Base-by-base conservation (phyloP, 2,888 invertebrate genomes). In the Chymomyza caudatula region DNA sequence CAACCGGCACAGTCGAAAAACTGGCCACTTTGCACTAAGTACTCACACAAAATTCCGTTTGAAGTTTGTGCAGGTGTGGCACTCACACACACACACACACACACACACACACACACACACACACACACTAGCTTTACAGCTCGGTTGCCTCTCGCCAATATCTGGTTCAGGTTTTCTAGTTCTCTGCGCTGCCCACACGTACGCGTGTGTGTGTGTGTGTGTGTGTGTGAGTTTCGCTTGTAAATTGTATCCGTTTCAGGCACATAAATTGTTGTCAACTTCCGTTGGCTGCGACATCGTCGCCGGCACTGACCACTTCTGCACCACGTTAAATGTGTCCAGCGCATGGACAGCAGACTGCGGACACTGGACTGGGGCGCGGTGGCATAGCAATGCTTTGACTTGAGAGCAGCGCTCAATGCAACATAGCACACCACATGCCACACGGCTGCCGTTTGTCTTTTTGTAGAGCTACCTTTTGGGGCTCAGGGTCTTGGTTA, bases 241-340 rank as follows among this genome's bases (percentile, higher is more conserved):
- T 87, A 87, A 88, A 88, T 87, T 87, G 87, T 87, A 87, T 87
- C 87, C 88, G 86, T 87, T 87, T 86, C 85, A 74, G 78, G 81
- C 81, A 85, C 87, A 87, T 87, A 87, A 87, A 88, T 87, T 87
- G 88, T 86, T 87, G 88, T 88, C 87, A 88, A 87, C 87, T 88
- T 86, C 88, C 87, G 81, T 78, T 86, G 81, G 76, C 86, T 76
- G 76, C 81, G 86, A 84, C 86, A 83, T 71, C 78, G 86, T 73
- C 86, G 86, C 73, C 73, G 75, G 69, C 76, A 80, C 77, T 87
- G 86, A 79, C 87, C 86, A 86, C 79, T 86, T 75, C 78, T 75
- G 68, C 29, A 43, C 53, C 51, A 42, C 43, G 44, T 29, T 55
- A 63, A 55, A 60, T 66, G 59, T 65, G 65, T 55, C 58, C 60